A percentile compares a stretch with the other conserved stretches of the same genome.
Conservation (phyloP, 2,888 invertebrate species). For the Buathra laborator region DNA sequence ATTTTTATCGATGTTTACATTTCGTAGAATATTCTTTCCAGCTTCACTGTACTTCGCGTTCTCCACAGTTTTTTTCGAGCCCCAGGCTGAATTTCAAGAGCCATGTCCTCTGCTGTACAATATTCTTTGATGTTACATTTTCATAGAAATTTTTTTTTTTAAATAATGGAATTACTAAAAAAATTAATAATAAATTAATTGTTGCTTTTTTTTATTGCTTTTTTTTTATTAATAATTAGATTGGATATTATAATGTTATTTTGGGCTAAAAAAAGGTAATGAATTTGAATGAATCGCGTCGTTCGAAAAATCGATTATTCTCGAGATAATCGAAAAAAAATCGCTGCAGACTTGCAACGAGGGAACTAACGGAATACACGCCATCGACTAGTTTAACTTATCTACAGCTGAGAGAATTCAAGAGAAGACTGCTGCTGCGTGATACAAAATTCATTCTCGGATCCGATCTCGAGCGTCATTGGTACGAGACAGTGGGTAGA, state of each 20-base stretch:
- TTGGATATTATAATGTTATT: no score
- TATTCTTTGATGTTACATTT: slow-evolving; percentile 21
- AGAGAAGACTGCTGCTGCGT: slow-evolving; percentile 2
- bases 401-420: not conserved
- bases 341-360: not conserved
- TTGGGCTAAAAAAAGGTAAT: no score
- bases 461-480: slow-evolving; percentile 29
- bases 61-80: slow-evolving; percentile 12
- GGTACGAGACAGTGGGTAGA: slow-evolving; percentile 11
- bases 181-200: not conserved
- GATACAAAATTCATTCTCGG: slow-evolving; percentile 27
- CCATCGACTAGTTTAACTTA: not conserved
- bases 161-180: not conserved
- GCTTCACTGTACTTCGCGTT: slow-evolving; percentile 25
- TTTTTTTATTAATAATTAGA: no score
- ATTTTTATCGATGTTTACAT: slow-evolving; percentile 82
- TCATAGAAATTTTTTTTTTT: not conserved
- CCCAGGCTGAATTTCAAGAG: slow-evolving; percentile 5
- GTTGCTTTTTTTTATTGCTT: not conserved
- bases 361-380: not conserved
- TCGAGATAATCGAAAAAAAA: not conserved
- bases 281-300: no score
- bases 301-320: no score
- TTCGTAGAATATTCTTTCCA: slow-evolving; percentile 71
- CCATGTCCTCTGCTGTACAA: slow-evolving; percentile 12